These are phyloP conservation scores for Sprattus sprattus DNA, from an alignment of 2,113 vertebrate species.

Conservation along the genomic window DNA sequence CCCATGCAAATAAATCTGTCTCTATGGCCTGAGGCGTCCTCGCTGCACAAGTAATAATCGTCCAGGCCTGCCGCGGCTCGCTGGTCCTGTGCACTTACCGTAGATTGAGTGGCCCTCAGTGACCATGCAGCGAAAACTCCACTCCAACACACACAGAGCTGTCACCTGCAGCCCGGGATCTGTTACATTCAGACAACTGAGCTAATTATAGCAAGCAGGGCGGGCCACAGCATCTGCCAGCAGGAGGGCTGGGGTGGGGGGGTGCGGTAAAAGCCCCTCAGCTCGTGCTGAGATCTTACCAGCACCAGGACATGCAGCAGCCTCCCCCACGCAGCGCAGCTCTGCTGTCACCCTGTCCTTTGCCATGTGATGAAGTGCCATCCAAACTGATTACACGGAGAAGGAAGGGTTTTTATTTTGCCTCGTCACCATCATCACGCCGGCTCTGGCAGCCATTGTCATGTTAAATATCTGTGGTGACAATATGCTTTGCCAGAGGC, in stretches of 20 bases:
- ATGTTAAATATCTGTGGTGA: neutral
- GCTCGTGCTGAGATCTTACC: neutral
- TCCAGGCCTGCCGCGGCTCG: too few species aligned
- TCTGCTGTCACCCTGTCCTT: neutral
- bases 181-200: neutral
- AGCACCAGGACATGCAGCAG: neutral
- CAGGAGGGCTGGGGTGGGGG: neutral
- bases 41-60: neutral
- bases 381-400: neutral
- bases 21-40: neutral
- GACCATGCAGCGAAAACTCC: too few species aligned
- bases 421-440: neutral
- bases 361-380: neutral
- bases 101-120: neutral
- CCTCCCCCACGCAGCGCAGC: too few species aligned
- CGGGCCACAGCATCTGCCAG: conserved; percentile 9
- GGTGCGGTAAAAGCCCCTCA: neutral
- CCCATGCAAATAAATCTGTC: neutral
- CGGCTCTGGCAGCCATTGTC: neutral
- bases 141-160: neutral
- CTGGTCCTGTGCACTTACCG: neutral
- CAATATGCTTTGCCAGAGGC: neutral
- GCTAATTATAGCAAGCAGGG: conserved; percentile 11
- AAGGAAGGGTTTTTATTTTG: neutral
- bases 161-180: conserved; percentile 13